Evolutionary conservation across 1,140 invertebrate species (phyloP).

Genomic region (Triops cancriformis): DNA sequence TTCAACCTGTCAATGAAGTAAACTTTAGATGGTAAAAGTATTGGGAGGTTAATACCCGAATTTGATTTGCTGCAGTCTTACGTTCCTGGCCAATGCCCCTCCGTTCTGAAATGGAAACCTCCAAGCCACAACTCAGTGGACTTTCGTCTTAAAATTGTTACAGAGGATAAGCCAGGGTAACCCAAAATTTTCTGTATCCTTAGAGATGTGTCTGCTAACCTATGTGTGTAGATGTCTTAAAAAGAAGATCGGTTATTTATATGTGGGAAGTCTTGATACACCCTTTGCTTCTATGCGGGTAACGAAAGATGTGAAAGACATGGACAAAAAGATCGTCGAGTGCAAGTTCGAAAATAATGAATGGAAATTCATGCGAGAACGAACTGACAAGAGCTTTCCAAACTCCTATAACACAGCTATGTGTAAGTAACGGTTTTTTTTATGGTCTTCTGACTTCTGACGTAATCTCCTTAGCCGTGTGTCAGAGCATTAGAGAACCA

Average conservation of each 20-base stretch:
- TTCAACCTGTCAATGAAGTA: slow-evolving; percentile 80
- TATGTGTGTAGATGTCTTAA: slow-evolving; percentile 55
- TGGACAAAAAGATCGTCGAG: slow-evolving; percentile 93
- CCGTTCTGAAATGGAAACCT: slow-evolving; percentile 97
- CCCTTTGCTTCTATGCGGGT: slow-evolving; percentile 68
- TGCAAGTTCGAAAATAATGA: slow-evolving; percentile 60
- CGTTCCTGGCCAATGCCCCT: slow-evolving; percentile 64
- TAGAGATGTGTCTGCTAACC: slow-evolving; percentile 24
- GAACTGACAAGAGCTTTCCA: slow-evolving; percentile 94
- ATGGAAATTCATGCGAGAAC: slow-evolving; percentile 95
- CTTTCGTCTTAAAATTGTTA: slow-evolving; percentile 77
- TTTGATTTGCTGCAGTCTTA: slow-evolving; percentile 59
- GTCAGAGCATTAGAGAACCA: slow-evolving; percentile 55
- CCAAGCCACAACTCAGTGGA: slow-evolving; percentile 87
- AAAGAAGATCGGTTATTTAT: slow-evolving; percentile 65
- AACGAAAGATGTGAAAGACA: slow-evolving; percentile 61
- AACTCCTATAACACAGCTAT: slow-evolving; percentile 75
- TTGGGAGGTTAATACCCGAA: slow-evolving; percentile 19
- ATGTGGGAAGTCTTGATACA: slow-evolving; percentile 57
- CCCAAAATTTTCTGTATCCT: slow-evolving; percentile 31
- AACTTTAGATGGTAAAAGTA: slow-evolving; percentile 23
- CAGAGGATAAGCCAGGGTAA: slow-evolving; percentile 61
- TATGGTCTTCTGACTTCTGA: slow-evolving; percentile 19
- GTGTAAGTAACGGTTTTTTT: slow-evolving; percentile 45
- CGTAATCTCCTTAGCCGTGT: slow-evolving; percentile 40